Evolutionary conservation across 1,140 invertebrate species (phyloP), one percentile per base, ranked within the genome.

Genomic region (Drosophila repletoides): DNA sequence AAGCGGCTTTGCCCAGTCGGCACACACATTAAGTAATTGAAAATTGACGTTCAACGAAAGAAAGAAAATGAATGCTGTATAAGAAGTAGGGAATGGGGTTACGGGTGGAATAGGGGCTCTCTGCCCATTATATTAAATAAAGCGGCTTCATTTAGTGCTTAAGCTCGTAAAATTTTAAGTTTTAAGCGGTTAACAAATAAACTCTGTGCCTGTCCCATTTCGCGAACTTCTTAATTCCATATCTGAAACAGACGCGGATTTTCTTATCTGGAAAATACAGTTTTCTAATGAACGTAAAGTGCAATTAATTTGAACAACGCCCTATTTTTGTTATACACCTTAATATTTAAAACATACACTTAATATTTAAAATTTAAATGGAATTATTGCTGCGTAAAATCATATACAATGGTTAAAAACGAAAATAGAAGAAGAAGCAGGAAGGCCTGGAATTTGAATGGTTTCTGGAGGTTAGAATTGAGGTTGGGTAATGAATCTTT

Each of bases 11-110:
- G 40, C 17, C 7, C 51, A 56, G 22, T 67, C 31, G 38, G 40
- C 34, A 61, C 58, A 69, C 45, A 70, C 59, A 73, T 73, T 73
- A 73, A 73, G 70, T 73, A 73, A 73, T 73, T 73, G 70, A 26
- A 73, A 73, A 73, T 53, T 60, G 61, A 60, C 56, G 60, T 41
- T 56, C n/a, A n/a, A 41, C 40, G 40, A 28, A n/a, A 3, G 22
- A 15, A 40, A 24, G 34, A 33, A 6, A 40, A 22, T 17, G 15
- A 38, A 24, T 24, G 14, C 12, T 10, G n/a, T 26, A 49, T 12
- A 38, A n/a, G 5, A 3, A n/a, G 7, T 17, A 34, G 29, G n/a
- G 24, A 0, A 17, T 7, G 36, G 15, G 6, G 15, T n/a, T n/a
- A n/a, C n/a, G 3, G 2, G 28, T 1, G 12, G 5, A 12, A 21